Base-by-base conservation (phyloP, 2,888 invertebrate genomes). In the Gymnoscelis rufifasciata region DNA sequence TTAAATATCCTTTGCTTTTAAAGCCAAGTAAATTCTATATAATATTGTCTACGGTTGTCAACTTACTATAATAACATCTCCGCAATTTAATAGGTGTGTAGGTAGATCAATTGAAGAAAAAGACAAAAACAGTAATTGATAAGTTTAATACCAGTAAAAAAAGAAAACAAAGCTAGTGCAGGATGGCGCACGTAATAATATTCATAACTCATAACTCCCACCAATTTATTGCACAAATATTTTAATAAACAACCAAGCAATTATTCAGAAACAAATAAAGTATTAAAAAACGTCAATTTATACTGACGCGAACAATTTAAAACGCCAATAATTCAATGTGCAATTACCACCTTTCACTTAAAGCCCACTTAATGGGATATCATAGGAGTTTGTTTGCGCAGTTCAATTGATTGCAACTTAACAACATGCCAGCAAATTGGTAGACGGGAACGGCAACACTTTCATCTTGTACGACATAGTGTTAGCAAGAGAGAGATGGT, bases 311-410 rank as follows among this genome's bases (percentile, higher is more conserved):
- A 41, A 45, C 14, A 52, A 40, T 49, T 50, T 51, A 50, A 54
- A 48, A 49, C 36, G 43, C 31, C 47, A 47, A 42, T 49, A 49
- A 54, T 51, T 51, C 44, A 41, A 56, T 68, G 68, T 62, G 55
- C 77, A 78, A 58, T 50, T 71, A 60, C 80, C 30, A 29, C 69
- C 52, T 63, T 75, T 54, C 73, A 8, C 62, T 28, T 56, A 59
- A 60, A 57, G 55, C 56, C 70, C 58, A 76, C 78, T 83, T 88
- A 88, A 88, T 88, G 87, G 88, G 88, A 88, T 88, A 88, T 88
- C 88, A 88, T 88, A 88, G 84, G 83, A 83, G 86, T 88, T 83
- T 88, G 88, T 88, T 88, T 88, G 88, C 87, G 84, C 88, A 83
- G 82, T 86, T 74, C 88, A 88, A 89, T 89, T 88, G 88, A 89